Conservation (phyloP, 2,797 vertebrate genomes). For the Octomys mimax region DNA sequence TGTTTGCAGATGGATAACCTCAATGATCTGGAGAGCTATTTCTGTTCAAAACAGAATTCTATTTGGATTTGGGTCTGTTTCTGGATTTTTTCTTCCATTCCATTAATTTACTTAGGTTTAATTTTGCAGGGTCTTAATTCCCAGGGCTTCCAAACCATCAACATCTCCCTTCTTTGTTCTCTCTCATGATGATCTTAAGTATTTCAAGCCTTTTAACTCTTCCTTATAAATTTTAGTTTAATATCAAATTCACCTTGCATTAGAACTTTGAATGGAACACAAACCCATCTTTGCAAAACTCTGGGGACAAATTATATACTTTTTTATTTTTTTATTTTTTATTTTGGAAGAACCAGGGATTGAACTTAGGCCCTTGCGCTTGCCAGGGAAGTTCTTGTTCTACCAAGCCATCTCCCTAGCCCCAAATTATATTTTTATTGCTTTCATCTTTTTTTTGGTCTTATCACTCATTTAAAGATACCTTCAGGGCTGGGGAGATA, state of each 20-base stretch:
- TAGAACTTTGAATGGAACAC: constrained; percentile 2
- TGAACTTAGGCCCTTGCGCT: too few species aligned
- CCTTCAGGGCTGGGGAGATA: too few species aligned
- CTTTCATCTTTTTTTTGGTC: neutral
- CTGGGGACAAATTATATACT: neutral
- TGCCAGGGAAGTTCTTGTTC: too few species aligned
- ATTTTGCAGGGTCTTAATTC: neutral
- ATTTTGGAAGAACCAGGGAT: too few species aligned
- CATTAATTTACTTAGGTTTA: neutral
- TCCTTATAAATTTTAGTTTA: neutral
- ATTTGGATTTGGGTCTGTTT: neutral
- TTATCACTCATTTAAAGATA: too few species aligned
- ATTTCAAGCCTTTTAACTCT: neutral
- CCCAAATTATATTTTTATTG: neutral
- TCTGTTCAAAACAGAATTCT: neutral
- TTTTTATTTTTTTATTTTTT: neutral
- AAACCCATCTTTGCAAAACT: constrained; percentile 20
- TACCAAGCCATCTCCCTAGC: too few species aligned
- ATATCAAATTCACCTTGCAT: neutral
- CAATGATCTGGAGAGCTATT: neutral
- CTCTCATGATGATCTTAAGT: neutral
- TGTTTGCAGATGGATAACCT: neutral
- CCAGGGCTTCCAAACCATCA: neutral
- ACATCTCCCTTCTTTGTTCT: neutral
- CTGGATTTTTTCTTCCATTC: neutral